These are phyloP conservation scores for Popillia japonica DNA, from an alignment of 1,140 invertebrate species.

Conservation along the genomic window DNA sequence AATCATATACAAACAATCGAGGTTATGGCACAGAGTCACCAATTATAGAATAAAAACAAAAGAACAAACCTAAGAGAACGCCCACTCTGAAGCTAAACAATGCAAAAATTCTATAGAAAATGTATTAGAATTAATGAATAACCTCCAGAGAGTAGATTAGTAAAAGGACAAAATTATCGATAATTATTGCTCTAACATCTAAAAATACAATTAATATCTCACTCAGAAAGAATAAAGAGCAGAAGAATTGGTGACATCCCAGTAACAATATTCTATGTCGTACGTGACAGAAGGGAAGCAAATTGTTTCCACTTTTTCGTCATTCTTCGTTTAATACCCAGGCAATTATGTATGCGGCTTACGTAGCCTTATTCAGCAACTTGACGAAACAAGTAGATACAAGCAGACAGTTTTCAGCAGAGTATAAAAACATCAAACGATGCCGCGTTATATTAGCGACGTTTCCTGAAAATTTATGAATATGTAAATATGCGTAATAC, in stretches of 20 bases:
- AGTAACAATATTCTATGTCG: background rate
- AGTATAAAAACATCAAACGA: conserved; percentile 10
- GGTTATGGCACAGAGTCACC: too few relatives aligned
- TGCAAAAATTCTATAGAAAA: too few relatives aligned
- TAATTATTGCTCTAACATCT: too few relatives aligned
- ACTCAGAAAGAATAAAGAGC: background rate
- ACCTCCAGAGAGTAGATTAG: too few relatives aligned
- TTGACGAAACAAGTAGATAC: conserved; percentile 13
- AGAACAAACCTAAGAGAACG: too few relatives aligned
- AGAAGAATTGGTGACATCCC: background rate
- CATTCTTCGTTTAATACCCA: too few relatives aligned
- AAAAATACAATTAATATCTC: too few relatives aligned
- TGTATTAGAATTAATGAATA: too few relatives aligned
- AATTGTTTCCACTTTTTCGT: background rate
- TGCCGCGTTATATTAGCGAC: background rate
- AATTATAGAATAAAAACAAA: too few relatives aligned
- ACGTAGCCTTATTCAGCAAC: background rate
- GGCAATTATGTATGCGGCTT: conserved; percentile 15
- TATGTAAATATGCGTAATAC: conserved; percentile 1
- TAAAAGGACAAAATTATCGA: too few relatives aligned
- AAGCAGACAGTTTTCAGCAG: conserved; percentile 8
- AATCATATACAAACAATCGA: too few relatives aligned
- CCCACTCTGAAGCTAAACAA: too few relatives aligned
- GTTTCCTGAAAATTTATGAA: conserved; percentile 15
- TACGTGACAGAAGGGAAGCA: background rate